Base-by-base conservation (phyloP, 2,888 invertebrate species). In the Cistogaster globosa region DNA sequence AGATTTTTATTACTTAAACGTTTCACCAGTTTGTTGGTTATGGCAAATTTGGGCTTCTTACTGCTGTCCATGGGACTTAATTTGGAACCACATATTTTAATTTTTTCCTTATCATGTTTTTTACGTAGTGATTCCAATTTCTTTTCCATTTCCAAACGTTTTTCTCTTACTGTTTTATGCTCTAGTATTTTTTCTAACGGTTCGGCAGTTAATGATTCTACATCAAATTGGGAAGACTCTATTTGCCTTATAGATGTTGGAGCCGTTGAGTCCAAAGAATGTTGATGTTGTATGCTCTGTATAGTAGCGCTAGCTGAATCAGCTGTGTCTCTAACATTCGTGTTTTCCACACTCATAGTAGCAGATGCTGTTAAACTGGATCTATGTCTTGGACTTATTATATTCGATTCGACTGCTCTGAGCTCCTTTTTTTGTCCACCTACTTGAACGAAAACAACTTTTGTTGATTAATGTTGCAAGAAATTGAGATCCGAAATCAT, bases 101-200 rank as follows among this genome's bases (percentile, higher is more conserved):
- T 90, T 89, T 94, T 95, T 88, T 96, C 96, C 92, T 97, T 97
- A 88, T 97, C 97, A 89, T 96, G 96, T 88, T 97, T 97, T 90
- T 97, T 96, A 74, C 96, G 94, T 80, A 98, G 91, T 38, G 95
- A 94, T 88, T 98, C 97, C 77, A 98, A 92, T 90, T 98, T 98
- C 90, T 98, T 97, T 76, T 98, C 97, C 87, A 98, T 93, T 91
- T 98, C 98, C 0, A 94, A 90, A 58, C 96, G 94, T 90, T 97
- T 97, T 89, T 98, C 98, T 76, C 95, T 95, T 16, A 97, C 97
- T 57, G 95, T 91, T 92, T 98, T 98, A 90, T 96, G 95, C 7
- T 96, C 96, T 89, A 97, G 94, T 22, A 98, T 94, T 87, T 96
- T 95, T 20, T 97, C 97, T 65, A 98, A 92, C 0, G 96, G 94